Conservation (phyloP, 2,888 invertebrate species). For the Drosophila infuscata region DNA sequence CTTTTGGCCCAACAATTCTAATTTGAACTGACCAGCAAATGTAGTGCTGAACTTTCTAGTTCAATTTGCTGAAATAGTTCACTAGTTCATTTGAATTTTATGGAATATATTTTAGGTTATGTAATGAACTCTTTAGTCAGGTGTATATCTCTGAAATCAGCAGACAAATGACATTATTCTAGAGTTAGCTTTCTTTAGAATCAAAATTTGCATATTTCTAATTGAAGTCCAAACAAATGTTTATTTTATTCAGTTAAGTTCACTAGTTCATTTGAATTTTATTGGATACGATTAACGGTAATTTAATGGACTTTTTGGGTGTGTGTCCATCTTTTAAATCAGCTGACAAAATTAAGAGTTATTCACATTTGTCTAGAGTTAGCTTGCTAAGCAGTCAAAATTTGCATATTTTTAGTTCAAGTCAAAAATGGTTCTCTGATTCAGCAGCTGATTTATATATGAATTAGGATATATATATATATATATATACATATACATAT, state of each 20-base stretch:
- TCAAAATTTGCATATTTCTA: not conserved
- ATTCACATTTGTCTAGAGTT: not conserved
- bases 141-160: not conserved
- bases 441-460: not conserved
- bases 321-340: not conserved
- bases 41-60: not conserved
- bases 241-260: not conserved
- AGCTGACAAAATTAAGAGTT: not conserved
- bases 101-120: not conserved
- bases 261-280: constrained; percentile 1
- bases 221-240: not conserved
- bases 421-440: not conserved
- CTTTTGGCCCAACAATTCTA: constrained; percentile 70
- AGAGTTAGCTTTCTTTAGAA: not conserved
- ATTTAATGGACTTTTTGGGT: not conserved
- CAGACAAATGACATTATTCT: not conserved
- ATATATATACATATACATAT: not conserved
- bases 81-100: not conserved
- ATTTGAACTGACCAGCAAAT: constrained; percentile 45
- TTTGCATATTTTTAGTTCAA: not conserved
- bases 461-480: not conserved
- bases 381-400: not conserved
- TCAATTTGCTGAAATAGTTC: not conserved
- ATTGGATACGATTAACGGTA: not conserved
- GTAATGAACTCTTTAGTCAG: not conserved